Base-by-base conservation (phyloP, 2,797 vertebrate species). In the Arrhamphus sclerolepis region DNA sequence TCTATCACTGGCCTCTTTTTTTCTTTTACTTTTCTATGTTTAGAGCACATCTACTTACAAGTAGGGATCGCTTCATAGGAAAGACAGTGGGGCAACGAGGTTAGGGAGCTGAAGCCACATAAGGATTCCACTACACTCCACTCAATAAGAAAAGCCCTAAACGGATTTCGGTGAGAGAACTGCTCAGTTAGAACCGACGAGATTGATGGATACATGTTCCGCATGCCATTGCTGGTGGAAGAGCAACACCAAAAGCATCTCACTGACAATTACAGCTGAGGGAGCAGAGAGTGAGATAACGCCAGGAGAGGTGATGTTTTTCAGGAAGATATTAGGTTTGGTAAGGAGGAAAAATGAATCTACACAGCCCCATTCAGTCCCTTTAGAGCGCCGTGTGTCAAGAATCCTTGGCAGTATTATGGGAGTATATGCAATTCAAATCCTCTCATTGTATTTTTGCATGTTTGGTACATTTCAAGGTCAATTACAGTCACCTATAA, bases 191-290 rank as follows among this genome's bases (percentile, higher is more conserved):
- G 91, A 92, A 91, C 85, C 75, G 88, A 93, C 93, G 89, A 94
- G 92, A 93, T 94, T 94, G 90, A 80, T 82, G 80, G 78, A 93
- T 93, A 92, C 90, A 92, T 88, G 83, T 93, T 94, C 91, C 89
- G 89, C 90, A 93, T 94, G 85, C 90, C 89, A 82, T 89, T 89
- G 84, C 88, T 74, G 86, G 81, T 69, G 87, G 89, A 89, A 85
- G 77, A 86, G 84, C 79, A 85, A 84, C 82, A 82, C 72, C 75
- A 82, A 85, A 88, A 85, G 87, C 90, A 93, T 87, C 90, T 89
- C 87, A 72, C 86, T 82, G 87, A 92, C 92, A 92, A 94, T 94
- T 94, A 93, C 82, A 88, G 87, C 82, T 56, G 69, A 71, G 83
- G 70, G 81, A 85, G 85, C 61, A 66, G 75, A 68, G 82, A 68